Percentiles rank a stretch among this genome's conserved stretches.
Evolutionary conservation across 2,888 invertebrate genomes (phyloP).

Genomic region (Gymnoscelis rufifasciata): DNA sequence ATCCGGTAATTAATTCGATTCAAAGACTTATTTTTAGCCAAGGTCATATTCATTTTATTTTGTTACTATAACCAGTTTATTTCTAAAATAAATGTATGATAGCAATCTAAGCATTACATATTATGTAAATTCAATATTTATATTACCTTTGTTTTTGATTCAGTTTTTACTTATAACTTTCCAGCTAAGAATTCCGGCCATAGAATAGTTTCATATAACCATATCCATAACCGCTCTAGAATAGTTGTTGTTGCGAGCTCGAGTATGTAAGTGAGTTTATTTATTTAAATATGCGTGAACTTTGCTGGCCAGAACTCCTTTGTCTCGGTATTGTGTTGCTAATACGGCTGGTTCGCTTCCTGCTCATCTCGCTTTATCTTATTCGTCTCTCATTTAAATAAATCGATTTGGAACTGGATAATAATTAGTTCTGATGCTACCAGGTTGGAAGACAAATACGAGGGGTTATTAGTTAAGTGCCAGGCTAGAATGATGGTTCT

Average conservation of each 20-base stretch:
- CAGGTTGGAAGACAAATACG: neutral
- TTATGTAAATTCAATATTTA: too few relatives aligned
- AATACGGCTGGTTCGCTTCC: slow-evolving; percentile 47
- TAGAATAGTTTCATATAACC: slow-evolving; percentile 15
- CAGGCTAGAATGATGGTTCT: too few relatives aligned
- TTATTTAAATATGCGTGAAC: slow-evolving; percentile 72
- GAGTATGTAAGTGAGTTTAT: slow-evolving; percentile 56
- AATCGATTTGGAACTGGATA: slow-evolving; percentile 13
- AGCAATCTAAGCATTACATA: too few relatives aligned
- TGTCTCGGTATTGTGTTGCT: slow-evolving; percentile 56
- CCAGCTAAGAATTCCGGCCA: neutral
- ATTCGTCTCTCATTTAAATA: slow-evolving; percentile 18
- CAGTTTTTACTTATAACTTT: neutral
- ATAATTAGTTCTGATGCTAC: too few relatives aligned
- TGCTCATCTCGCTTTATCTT: slow-evolving; percentile 42
- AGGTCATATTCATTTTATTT: too few relatives aligned
- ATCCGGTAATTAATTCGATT: too few relatives aligned
- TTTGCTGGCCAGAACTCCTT: slow-evolving; percentile 54
- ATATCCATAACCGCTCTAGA: slow-evolving; percentile 26
- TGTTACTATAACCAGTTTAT: too few relatives aligned
- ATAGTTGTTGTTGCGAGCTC: slow-evolving; percentile 37
- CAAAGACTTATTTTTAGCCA: too few relatives aligned
- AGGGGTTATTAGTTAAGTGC: too few relatives aligned
- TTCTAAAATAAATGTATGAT: too few relatives aligned
- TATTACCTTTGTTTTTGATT: neutral